A percentile compares a stretch with the other conserved stretches of the same genome.
phyloP scores from a whole-genome alignment of 2,888 invertebrate genomes.

The Stegana nigrithorax region DNA sequence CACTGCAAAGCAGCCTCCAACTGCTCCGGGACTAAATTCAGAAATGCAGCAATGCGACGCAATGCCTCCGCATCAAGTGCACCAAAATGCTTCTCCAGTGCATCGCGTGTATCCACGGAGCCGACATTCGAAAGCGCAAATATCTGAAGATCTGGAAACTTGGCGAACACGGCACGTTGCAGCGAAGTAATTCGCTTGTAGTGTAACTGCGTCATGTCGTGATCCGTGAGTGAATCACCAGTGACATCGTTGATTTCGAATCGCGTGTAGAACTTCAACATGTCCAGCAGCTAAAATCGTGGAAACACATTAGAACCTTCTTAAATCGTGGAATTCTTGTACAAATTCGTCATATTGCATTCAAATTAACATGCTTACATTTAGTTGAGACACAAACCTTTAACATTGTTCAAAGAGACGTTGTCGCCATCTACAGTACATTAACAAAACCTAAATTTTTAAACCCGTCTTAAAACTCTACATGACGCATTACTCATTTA shows the following conservation, averaged over 20 bases:
- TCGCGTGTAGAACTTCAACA: conserved; percentile 94
- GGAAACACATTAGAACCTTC: background rate
- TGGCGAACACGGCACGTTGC: conserved; percentile 94
- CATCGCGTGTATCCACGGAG: conserved; percentile 90
- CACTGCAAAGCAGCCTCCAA: conserved; percentile 75
- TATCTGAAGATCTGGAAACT: conserved; percentile 85
- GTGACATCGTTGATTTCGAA: conserved; percentile 98
- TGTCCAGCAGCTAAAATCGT: conserved; percentile 84
- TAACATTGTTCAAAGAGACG: too few relatives aligned
- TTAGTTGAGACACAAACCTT: too few relatives aligned
- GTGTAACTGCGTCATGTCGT: conserved; percentile 93
- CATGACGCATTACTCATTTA: too few relatives aligned
- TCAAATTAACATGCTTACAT: too few relatives aligned
- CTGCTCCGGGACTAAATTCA: conserved; percentile 87
- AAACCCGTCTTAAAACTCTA: too few relatives aligned
- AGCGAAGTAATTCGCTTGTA: conserved; percentile 92
- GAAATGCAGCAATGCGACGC: conserved; percentile 85
- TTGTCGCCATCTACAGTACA: too few relatives aligned
- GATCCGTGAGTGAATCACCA: conserved; percentile 92
- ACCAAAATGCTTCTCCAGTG: conserved; percentile 82
- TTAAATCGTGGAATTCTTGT: too few relatives aligned
- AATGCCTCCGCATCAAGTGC: conserved; percentile 79
- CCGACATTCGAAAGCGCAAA: conserved; percentile 95
- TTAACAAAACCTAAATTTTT: too few relatives aligned
- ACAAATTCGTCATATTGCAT: too few relatives aligned